A percentile compares a stretch with the other conserved stretches of the same genome.
Conservation (phyloP, 2,797 vertebrate genomes). For the Cottoperca gobio region DNA sequence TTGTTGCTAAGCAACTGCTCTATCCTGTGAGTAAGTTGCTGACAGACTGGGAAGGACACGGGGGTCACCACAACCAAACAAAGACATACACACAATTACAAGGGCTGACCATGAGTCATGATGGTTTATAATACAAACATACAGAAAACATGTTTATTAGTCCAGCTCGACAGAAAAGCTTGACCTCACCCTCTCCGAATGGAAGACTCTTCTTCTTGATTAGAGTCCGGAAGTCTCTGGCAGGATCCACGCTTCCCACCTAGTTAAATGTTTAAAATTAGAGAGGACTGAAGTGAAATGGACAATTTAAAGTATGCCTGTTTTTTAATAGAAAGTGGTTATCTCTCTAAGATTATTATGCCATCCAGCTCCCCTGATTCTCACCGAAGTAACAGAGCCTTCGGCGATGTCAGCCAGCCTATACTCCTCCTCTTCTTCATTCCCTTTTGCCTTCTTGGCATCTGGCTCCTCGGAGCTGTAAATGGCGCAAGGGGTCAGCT, state of each 20-base stretch:
- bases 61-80: slow-evolving; percentile 69
- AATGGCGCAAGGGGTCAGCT: slow-evolving; percentile 22
- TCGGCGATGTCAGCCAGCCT: slow-evolving; percentile 88
- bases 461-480: slow-evolving; percentile 83
- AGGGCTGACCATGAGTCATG: slow-evolving; percentile 39
- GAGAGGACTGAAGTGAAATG: background rate
- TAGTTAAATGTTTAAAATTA: slow-evolving; percentile 70
- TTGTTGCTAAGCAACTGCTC: slow-evolving; percentile 94
- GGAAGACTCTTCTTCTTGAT: slow-evolving; percentile 87
- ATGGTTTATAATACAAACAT: slow-evolving; percentile 10
- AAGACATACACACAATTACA: slow-evolving; percentile 64
- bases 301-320: slow-evolving; percentile 10
- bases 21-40: slow-evolving; percentile 91
- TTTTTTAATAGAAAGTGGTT: background rate
- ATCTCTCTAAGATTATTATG: slow-evolving; percentile 9
- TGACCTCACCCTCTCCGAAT: slow-evolving; percentile 90
- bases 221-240: slow-evolving; percentile 88
- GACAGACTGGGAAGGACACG: slow-evolving; percentile 86
- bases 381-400: slow-evolving; percentile 90
- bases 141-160: slow-evolving; percentile 11
- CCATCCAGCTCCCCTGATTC: slow-evolving; percentile 52
- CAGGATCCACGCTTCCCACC: slow-evolving; percentile 95
- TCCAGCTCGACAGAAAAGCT: background rate
- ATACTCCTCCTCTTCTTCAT: slow-evolving; percentile 87
- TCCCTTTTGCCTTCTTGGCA: slow-evolving; percentile 86